Evolutionary conservation across 2,888 invertebrate species (phyloP).

Genomic region (Epirrhoe tristata): DNA sequence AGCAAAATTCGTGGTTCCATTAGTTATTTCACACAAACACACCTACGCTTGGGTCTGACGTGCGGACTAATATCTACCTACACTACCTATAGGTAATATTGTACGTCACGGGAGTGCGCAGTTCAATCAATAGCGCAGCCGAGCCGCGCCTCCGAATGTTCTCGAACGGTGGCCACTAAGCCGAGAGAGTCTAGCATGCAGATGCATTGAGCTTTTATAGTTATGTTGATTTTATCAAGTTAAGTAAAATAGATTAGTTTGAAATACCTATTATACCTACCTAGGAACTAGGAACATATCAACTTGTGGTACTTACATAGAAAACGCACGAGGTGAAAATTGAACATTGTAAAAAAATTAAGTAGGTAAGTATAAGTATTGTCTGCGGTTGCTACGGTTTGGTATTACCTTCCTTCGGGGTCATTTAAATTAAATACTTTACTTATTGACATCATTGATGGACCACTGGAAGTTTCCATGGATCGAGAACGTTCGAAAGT

Average conservation of each 20-base stretch:
- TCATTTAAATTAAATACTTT: background rate
- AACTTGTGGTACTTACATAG: too few species aligned
- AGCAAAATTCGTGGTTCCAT: too few species aligned
- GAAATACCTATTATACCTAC: too few species aligned
- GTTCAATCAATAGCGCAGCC: constrained; percentile 15
- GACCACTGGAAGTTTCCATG: background rate
- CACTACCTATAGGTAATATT: background rate
- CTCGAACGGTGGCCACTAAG: constrained; percentile 24
- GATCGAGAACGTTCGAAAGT: constrained; percentile 13
- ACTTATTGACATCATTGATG: background rate
- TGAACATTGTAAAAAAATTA: background rate
- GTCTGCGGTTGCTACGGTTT: too few species aligned
- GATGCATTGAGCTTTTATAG: too few species aligned
- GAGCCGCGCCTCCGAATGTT: constrained; percentile 21
- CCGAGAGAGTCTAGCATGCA: background rate
- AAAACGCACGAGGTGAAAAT: background rate
- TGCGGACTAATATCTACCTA: background rate
- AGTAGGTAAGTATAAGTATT: background rate
- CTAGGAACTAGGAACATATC: too few species aligned
- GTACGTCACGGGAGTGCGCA: constrained; percentile 20
- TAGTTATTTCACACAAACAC: too few species aligned
- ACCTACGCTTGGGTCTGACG: background rate
- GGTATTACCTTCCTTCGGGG: too few species aligned
- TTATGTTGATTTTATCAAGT: too few species aligned
- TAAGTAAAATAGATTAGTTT: too few species aligned